These are phyloP conservation scores for Cyphomyrus discorhynchus DNA, from an alignment of 2,113 vertebrate genomes.

Conservation along the genomic window DNA sequence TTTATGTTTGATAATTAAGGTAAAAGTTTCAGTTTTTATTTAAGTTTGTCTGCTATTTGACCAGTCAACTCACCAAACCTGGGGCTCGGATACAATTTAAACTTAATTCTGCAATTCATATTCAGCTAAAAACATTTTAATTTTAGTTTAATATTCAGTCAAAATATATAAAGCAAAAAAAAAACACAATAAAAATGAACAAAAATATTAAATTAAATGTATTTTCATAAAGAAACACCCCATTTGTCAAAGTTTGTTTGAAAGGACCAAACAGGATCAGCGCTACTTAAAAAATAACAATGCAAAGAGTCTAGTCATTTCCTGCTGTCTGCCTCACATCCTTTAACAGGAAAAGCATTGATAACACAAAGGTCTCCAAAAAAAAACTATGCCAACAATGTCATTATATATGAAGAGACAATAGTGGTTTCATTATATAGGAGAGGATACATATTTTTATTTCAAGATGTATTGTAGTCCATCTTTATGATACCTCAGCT, in stretches of 20 bases:
- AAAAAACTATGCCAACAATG: background rate
- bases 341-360: constrained; percentile 6
- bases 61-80: background rate
- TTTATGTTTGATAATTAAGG: background rate
- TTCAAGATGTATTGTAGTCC: background rate
- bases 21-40: background rate
- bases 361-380: background rate
- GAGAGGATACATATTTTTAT: background rate
- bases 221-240: background rate
- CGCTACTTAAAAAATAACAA: background rate
- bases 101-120: background rate
- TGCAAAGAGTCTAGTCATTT: background rate
- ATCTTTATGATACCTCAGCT: background rate
- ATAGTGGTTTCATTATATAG: background rate
- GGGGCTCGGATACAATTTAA: background rate
- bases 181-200: background rate
- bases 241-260: background rate
- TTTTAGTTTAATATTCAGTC: background rate
- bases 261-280: background rate
- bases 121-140: background rate
- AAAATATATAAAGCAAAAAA: background rate
- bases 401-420: background rate
- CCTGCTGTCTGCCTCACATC: constrained; percentile 7
- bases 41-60: background rate
- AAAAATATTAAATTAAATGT: background rate